Percentiles rank a stretch among this genome's conserved stretches.
These are phyloP conservation scores for Myotis vivesi DNA, from an alignment of 2,797 vertebrate genomes.

Conservation along the genomic window DNA sequence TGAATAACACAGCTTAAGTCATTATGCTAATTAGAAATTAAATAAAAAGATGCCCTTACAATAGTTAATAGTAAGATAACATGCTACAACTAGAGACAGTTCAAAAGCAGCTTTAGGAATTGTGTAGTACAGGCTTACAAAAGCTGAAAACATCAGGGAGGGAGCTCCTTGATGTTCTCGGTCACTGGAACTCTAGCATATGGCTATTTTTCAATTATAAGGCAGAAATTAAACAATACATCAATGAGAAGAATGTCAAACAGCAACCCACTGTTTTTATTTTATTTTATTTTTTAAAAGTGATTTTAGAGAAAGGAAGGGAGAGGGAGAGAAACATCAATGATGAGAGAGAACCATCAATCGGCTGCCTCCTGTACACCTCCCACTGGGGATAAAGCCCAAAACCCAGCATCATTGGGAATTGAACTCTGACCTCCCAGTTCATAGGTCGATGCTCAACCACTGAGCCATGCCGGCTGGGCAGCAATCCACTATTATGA, in stretches of 20 bases:
- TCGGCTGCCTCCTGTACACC: too few relatives aligned
- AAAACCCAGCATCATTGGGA: too few relatives aligned
- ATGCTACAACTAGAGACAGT: neutral
- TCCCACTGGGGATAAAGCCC: too few relatives aligned
- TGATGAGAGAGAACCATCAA: too few relatives aligned
- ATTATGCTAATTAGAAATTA: constrained; percentile 69
- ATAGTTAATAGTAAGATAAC: constrained; percentile 37
- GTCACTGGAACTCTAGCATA: constrained; percentile 50
- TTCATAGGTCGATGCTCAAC: too few relatives aligned
- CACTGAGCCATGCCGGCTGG: too few relatives aligned
- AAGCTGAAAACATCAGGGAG: constrained; percentile 65
- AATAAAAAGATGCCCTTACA: constrained; percentile 53
- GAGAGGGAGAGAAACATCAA: too few relatives aligned
- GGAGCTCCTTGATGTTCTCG: constrained; percentile 57
- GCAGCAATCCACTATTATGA: constrained; percentile 1
- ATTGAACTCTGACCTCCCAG: too few relatives aligned
- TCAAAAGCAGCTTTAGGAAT: constrained; percentile 33
- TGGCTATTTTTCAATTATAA: constrained; percentile 52
- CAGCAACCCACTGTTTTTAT: neutral
- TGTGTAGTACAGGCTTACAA: constrained; percentile 39
- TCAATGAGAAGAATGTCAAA: constrained; percentile 31
- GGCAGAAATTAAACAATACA: constrained; percentile 47
- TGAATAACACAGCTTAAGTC: constrained; percentile 61
- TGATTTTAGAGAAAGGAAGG: too few relatives aligned
- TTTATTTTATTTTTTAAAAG: too few relatives aligned